phyloP scores from a whole-genome alignment of 2,113 vertebrate species.

The Romanogobio albipinnatus region DNA sequence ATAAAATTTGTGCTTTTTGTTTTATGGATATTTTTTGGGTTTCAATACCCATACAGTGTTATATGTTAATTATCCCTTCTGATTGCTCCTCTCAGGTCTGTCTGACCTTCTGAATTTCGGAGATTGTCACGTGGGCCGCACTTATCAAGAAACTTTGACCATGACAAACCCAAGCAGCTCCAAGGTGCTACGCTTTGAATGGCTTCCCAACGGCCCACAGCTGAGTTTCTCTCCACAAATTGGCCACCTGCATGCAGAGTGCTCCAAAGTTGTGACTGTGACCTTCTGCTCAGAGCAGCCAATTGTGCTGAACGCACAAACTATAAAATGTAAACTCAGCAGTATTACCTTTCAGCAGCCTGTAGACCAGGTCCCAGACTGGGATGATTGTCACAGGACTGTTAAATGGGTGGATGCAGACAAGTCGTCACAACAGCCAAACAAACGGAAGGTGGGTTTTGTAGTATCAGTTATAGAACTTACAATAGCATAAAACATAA shows the following conservation, averaged over 20 bases:
- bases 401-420: constrained; percentile 76
- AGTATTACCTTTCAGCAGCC: constrained; percentile 78
- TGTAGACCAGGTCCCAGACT: constrained; percentile 80
- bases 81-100: constrained; percentile 62
- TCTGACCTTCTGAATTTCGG: constrained; percentile 82
- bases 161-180: constrained; percentile 82
- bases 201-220: constrained; percentile 68
- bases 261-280: constrained; percentile 81
- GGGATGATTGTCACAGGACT: constrained; percentile 79
- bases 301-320: constrained; percentile 66
- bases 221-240: constrained; percentile 83
- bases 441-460: constrained; percentile 76
- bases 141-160: constrained; percentile 77
- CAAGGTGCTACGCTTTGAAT: constrained; percentile 81
- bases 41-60: not conserved
- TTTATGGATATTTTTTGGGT: not conserved
- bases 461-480: not conserved
- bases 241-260: constrained; percentile 88
- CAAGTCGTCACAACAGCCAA: constrained; percentile 8
- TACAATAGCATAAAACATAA: not conserved
- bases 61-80: not conserved
- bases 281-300: constrained; percentile 78
- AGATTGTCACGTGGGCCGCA: constrained; percentile 77
- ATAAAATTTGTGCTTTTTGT: not conserved
- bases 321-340: constrained; percentile 78